Percentiles rank a stretch among this genome's conserved stretches.
These are phyloP conservation scores for Xenopus borealis DNA, from an alignment of 2,113 vertebrate species.

Conservation along the genomic window DNA sequence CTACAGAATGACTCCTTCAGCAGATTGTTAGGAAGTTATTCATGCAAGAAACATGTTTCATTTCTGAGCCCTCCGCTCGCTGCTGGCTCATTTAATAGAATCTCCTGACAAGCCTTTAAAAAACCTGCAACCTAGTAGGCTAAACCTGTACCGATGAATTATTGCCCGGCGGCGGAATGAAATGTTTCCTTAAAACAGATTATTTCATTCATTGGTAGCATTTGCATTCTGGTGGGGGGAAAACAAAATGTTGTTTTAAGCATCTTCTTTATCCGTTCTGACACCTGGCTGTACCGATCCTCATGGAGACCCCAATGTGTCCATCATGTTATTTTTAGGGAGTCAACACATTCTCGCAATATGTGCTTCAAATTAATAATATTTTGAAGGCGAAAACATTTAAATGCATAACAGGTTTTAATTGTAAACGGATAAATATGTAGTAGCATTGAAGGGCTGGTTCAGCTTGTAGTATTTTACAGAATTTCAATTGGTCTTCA, in stretches of 20 bases:
- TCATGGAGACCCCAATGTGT: neutral
- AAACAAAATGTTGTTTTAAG: too few species aligned
- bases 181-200: neutral
- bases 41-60: conserved; percentile 52
- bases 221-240: neutral
- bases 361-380: too few species aligned
- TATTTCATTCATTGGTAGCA: neutral
- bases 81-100: neutral
- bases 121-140: neutral
- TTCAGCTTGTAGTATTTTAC: too few species aligned
- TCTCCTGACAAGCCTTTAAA: conserved; percentile 11
- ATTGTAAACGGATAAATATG: too few species aligned
- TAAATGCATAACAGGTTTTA: too few species aligned
- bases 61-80: conserved; percentile 31
- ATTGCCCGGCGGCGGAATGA: neutral
- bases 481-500: too few species aligned
- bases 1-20: conserved; percentile 63
- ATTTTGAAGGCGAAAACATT: too few species aligned
- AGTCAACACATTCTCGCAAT: too few species aligned
- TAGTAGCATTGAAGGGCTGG: too few species aligned
- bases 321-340: neutral
- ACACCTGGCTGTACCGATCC: neutral
- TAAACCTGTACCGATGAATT: neutral
- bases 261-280: neutral
- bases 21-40: conserved; percentile 58